These are phyloP conservation scores for Melitaea athalia DNA, from an alignment of 2,888 invertebrate genomes.

Conservation along the genomic window DNA sequence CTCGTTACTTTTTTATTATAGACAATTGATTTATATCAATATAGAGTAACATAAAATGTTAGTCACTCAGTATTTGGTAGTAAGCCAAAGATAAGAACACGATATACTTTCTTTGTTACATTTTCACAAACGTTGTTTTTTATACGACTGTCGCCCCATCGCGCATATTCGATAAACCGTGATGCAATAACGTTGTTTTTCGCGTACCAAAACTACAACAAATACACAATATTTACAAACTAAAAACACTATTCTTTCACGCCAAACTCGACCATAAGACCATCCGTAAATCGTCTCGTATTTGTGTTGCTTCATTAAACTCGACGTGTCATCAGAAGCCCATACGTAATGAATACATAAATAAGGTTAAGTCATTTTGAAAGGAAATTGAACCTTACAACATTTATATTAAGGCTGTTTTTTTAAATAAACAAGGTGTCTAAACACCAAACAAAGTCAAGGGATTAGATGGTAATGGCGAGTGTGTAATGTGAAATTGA, in stretches of 20 bases:
- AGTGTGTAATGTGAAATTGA: slow-evolving; percentile 50
- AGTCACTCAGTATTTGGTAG: background rate
- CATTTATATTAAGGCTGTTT: background rate
- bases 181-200: slow-evolving; percentile 34
- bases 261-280: slow-evolving; percentile 38
- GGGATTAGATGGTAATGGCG: slow-evolving; percentile 47
- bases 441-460: slow-evolving; percentile 25
- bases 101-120: slow-evolving; percentile 19
- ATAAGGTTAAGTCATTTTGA: slow-evolving; percentile 31
- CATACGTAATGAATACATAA: slow-evolving; percentile 48
- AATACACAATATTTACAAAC: slow-evolving; percentile 25
- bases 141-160: slow-evolving; percentile 31
- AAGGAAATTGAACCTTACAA: slow-evolving; percentile 14
- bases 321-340: slow-evolving; percentile 26
- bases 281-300: slow-evolving; percentile 31
- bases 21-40: background rate
- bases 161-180: slow-evolving; percentile 26
- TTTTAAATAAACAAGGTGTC: slow-evolving; percentile 14
- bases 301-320: slow-evolving; percentile 45
- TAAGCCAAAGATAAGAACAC: slow-evolving; percentile 1
- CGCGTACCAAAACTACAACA: slow-evolving; percentile 30
- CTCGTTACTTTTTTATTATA: no score
- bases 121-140: slow-evolving; percentile 31
- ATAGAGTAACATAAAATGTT: background rate
- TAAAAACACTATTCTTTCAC: slow-evolving; percentile 25